phyloP scores from a whole-genome alignment of 2,113 vertebrate genomes.

The Odocoileus hemionus region DNA sequence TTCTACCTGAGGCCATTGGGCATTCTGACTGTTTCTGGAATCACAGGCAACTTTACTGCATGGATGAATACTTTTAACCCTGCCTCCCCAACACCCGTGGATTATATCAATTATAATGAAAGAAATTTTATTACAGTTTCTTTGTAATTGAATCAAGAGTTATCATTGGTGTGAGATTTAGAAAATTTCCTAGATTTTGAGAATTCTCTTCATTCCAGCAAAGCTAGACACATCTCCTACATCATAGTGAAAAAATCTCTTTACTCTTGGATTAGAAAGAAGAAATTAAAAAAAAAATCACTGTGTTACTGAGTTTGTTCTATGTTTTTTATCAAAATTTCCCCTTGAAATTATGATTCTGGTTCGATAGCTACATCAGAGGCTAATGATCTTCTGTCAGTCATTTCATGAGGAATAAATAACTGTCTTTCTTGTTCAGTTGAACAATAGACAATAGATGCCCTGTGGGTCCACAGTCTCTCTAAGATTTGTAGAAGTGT shows the following conservation, averaged over 20 bases:
- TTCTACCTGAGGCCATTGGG: not conserved
- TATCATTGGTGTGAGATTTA: not conserved
- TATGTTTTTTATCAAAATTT: conserved; percentile 57
- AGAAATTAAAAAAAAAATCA: conserved; percentile 27
- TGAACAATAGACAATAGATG: conserved; percentile 64
- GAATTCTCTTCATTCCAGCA: not conserved
- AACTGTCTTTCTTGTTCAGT: conserved; percentile 70
- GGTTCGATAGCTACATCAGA: conserved; percentile 59
- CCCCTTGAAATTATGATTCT: conserved; percentile 54
- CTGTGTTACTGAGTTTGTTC: conserved; percentile 14
- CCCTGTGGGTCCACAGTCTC: conserved; percentile 51
- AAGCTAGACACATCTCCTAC: not conserved
- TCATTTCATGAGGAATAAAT: conserved; percentile 71
- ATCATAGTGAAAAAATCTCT: not conserved
- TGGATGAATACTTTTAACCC: not conserved
- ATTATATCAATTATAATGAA: not conserved
- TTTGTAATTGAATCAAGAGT: not conserved
- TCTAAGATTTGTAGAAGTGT: conserved; percentile 62
- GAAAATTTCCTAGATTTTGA: not conserved
- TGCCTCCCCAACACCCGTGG: not conserved
- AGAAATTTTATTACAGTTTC: not conserved
- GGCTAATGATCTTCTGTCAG: conserved; percentile 72
- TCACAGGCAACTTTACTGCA: not conserved
- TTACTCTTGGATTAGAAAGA: not conserved
- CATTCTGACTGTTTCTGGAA: not conserved